A percentile compares a stretch with the other conserved stretches of the same genome.
These are phyloP conservation scores for Scolopax rusticola DNA, from an alignment of 2,797 vertebrate genomes.

Conservation along the genomic window DNA sequence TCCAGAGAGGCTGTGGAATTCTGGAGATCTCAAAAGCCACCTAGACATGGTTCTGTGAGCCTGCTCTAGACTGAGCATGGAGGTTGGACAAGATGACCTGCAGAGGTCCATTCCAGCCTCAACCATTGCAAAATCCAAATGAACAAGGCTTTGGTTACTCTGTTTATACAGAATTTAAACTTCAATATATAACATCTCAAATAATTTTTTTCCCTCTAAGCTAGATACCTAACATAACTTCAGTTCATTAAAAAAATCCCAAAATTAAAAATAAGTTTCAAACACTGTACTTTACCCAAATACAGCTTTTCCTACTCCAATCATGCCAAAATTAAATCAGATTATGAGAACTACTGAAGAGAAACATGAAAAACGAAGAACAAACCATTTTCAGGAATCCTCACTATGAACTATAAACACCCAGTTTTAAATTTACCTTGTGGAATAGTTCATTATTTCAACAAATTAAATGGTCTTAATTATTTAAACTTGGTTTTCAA, in stretches of 20 bases:
- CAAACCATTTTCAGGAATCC: not conserved
- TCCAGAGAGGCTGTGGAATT: not conserved
- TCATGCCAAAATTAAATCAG: not conserved
- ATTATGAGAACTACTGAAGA: not conserved
- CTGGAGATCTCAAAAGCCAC: not conserved
- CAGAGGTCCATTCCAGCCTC: not conserved
- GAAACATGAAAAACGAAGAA: not conserved
- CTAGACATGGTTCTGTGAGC: fast-evolving
- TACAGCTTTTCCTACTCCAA: not conserved
- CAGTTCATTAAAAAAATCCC: not conserved
- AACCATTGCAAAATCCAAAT: not conserved
- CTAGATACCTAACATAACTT: not conserved
- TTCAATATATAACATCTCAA: not conserved
- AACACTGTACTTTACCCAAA: not conserved
- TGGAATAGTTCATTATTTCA: not conserved
- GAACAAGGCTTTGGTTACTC: not conserved
- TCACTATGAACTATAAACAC: not conserved
- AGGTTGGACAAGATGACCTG: not conserved
- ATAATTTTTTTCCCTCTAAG: not conserved
- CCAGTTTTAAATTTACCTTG: not conserved
- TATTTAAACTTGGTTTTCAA: not conserved
- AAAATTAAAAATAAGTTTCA: not conserved
- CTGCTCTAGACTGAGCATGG: not conserved
- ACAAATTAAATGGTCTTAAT: not conserved
- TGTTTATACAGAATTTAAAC: not conserved